phyloP scores from a whole-genome alignment of 2,888 invertebrate genomes.

The Drosophila rubida region DNA sequence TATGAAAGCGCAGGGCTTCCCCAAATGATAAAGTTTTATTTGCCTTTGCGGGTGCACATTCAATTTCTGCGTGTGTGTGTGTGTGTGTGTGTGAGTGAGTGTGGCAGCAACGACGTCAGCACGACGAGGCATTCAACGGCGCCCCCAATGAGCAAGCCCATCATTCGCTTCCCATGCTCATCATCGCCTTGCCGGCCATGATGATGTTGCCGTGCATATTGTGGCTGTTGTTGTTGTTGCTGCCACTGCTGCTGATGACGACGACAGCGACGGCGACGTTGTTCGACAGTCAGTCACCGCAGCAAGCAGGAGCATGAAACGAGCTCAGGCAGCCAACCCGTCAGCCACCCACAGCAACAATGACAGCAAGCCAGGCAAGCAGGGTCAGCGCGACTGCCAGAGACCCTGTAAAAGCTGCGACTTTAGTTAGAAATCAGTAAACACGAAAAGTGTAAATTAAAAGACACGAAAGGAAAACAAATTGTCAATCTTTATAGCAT shows the following conservation, averaged over 20 bases:
- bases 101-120: conserved; percentile 50
- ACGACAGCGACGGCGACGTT: conserved; percentile 7
- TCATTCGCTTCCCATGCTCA: conserved; percentile 4
- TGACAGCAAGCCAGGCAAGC: conserved; percentile 9
- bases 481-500: no score
- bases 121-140: conserved; percentile 23
- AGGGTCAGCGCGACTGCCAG: background rate
- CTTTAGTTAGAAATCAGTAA: no score
- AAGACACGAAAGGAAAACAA: no score
- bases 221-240: background rate
- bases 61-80: conserved; percentile 38
- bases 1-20: conserved; percentile 79
- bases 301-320: conserved; percentile 60
- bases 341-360: conserved; percentile 54
- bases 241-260: conserved; percentile 15
- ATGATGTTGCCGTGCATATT: conserved; percentile 11
- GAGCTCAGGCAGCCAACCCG: conserved; percentile 28
- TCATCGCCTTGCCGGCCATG: background rate
- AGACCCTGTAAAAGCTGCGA: conserved; percentile 22
- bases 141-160: conserved; percentile 29
- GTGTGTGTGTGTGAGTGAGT: conserved; percentile 27
- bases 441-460: no score
- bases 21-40: conserved; percentile 80
- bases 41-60: conserved; percentile 72
- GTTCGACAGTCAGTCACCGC: conserved; percentile 62